phyloP scores from a whole-genome alignment of 2,113 vertebrate species.

The Tylochromis polylepis region DNA sequence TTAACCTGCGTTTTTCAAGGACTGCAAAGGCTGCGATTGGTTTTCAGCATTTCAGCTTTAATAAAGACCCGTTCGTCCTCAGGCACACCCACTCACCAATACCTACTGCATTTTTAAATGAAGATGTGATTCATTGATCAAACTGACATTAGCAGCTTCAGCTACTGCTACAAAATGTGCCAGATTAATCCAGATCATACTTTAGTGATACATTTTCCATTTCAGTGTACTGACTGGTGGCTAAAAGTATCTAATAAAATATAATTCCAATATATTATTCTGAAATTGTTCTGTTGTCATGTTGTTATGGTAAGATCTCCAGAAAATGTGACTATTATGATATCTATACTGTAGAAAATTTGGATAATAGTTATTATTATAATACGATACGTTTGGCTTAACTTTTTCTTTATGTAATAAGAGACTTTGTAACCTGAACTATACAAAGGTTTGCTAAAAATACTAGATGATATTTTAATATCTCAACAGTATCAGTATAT shows the following conservation, averaged over 20 bases:
- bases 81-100: neutral
- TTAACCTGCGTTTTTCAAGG: constrained; percentile 33
- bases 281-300: neutral
- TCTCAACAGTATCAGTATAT: neutral
- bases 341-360: neutral
- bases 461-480: neutral
- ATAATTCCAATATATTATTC: neutral
- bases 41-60: neutral
- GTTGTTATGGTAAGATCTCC: neutral
- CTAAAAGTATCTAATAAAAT: neutral
- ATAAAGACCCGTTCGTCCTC: neutral
- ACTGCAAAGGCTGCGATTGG: neutral
- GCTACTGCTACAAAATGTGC: neutral
- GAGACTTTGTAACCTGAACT: neutral
- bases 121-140: neutral
- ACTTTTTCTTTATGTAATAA: neutral
- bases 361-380: neutral
- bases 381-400: neutral
- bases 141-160: neutral
- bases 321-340: neutral
- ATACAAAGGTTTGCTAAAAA: neutral
- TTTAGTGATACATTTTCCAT: neutral
- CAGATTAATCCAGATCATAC: neutral
- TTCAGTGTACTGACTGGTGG: neutral
- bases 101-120: neutral